Conservation (phyloP, 2,113 vertebrate species). For the Cercocebus atys region DNA sequence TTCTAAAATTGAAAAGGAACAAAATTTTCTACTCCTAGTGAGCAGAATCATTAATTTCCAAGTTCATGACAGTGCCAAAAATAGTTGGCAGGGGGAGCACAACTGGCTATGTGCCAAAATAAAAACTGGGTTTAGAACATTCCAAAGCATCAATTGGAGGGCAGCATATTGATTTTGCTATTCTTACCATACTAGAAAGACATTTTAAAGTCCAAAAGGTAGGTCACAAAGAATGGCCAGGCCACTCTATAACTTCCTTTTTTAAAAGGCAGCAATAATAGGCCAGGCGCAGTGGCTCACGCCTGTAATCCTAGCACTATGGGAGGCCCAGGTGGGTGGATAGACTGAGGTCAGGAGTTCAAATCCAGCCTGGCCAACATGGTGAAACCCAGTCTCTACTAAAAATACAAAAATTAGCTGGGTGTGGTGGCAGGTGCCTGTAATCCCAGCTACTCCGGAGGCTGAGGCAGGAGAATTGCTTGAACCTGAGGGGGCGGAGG, state of each 20-base stretch:
- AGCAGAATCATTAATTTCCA: constrained; percentile 71
- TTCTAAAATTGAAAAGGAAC: constrained; percentile 64
- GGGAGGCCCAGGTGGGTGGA: no score
- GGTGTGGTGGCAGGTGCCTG: no score
- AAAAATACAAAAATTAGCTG: no score
- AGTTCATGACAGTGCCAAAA: constrained; percentile 67
- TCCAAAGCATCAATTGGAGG: background rate
- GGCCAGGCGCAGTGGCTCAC: no score
- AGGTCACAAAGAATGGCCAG: background rate
- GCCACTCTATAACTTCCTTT: background rate
- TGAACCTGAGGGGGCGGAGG: no score
- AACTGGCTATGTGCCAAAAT: constrained; percentile 60
- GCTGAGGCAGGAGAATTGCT: no score
- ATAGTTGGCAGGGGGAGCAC: constrained; percentile 52
- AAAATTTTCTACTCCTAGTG: constrained; percentile 62
- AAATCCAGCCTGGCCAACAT: no score
- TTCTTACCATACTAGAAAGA: background rate
- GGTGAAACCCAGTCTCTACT: no score
- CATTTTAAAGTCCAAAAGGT: constrained; percentile 44
- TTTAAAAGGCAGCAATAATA: background rate
- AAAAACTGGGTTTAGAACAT: constrained; percentile 65
- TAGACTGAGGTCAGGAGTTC: no score
- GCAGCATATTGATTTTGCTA: background rate
- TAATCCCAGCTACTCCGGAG: no score
- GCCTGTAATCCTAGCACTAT: no score